Evolutionary conservation across 2,888 invertebrate species (phyloP).

Genomic region (Leuctra nigra): DNA sequence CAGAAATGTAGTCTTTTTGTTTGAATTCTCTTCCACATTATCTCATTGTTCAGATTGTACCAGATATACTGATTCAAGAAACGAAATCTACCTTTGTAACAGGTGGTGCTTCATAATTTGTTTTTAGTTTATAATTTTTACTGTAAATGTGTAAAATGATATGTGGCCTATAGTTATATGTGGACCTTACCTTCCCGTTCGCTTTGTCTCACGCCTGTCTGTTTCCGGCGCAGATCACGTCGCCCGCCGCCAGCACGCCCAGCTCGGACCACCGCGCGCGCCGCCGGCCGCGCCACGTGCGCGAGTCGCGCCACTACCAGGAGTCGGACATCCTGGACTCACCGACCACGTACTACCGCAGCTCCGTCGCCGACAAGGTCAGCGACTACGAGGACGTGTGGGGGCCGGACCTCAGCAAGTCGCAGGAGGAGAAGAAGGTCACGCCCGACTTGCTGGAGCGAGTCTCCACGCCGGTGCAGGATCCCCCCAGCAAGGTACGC

Average conservation of each 20-base stretch:
- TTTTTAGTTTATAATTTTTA: too few relatives aligned
- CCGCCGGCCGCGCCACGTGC: slow-evolving; percentile 37
- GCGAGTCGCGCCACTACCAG: slow-evolving; percentile 47
- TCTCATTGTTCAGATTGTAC: too few relatives aligned
- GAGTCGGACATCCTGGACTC: slow-evolving; percentile 81
- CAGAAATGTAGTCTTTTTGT: too few relatives aligned
- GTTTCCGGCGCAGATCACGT: slow-evolving; percentile 29
- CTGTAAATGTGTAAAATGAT: too few relatives aligned
- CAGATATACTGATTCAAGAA: too few relatives aligned
- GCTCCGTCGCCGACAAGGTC: slow-evolving; percentile 75
- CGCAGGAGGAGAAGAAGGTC: slow-evolving; percentile 21
- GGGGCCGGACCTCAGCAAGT: slow-evolving; percentile 51
- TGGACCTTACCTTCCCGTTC: too few relatives aligned
- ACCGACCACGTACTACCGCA: slow-evolving; percentile 73
- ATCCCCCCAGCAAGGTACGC: slow-evolving; percentile 19
- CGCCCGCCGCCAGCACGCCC: slow-evolving; percentile 32
- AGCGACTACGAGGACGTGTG: slow-evolving; percentile 90
- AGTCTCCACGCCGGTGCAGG: slow-evolving; percentile 24
- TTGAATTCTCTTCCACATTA: too few relatives aligned
- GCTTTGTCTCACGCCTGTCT: too few relatives aligned
- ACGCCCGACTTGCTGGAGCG: slow-evolving; percentile 32
- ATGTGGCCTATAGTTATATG: too few relatives aligned
- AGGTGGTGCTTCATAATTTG: too few relatives aligned
- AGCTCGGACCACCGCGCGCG: slow-evolving; percentile 34
- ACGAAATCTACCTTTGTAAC: too few relatives aligned